phyloP scores from a whole-genome alignment of 2,797 vertebrate genomes.

The Craterocephalus amniculus region DNA sequence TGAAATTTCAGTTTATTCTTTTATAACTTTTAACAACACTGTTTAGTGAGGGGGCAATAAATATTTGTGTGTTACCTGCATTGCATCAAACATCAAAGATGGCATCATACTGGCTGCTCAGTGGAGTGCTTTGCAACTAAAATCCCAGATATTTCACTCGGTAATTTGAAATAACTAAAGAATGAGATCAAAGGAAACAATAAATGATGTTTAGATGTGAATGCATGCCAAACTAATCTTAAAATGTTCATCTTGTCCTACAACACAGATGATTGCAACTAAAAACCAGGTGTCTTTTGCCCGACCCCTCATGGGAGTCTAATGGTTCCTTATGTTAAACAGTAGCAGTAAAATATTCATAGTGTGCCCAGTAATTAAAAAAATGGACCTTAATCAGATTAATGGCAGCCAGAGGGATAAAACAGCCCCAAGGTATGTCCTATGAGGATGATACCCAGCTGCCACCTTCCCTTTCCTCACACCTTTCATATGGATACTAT shows the following conservation, averaged over 20 bases:
- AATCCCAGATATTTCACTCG: not conserved
- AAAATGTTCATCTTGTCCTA: not conserved
- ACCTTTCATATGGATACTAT: constrained; percentile 4
- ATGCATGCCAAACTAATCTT: not conserved
- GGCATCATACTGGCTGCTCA: not conserved
- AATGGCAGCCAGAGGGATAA: constrained; percentile 66
- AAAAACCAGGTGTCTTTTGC: not conserved
- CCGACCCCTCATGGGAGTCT: not conserved
- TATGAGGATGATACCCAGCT: constrained; percentile 39
- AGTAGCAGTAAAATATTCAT: constrained; percentile 1
- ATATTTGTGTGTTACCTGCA: not conserved
- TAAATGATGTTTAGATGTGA: not conserved
- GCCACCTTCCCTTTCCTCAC: not conserved
- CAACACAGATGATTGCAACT: not conserved
- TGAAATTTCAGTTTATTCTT: not conserved
- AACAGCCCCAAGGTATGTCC: constrained; percentile 44
- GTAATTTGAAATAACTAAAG: not conserved
- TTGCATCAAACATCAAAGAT: constrained; percentile 1
- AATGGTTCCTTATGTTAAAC: not conserved
- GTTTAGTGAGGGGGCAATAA: not conserved
- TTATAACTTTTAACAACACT: not conserved
- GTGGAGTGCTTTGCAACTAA: not conserved
- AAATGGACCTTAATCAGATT: constrained; percentile 43
- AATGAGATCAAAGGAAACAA: not conserved
- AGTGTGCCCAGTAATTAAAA: constrained; percentile 8